These are phyloP conservation scores for Thunnus thynnus DNA, from an alignment of 2,113 vertebrate genomes.

Conservation along the genomic window DNA sequence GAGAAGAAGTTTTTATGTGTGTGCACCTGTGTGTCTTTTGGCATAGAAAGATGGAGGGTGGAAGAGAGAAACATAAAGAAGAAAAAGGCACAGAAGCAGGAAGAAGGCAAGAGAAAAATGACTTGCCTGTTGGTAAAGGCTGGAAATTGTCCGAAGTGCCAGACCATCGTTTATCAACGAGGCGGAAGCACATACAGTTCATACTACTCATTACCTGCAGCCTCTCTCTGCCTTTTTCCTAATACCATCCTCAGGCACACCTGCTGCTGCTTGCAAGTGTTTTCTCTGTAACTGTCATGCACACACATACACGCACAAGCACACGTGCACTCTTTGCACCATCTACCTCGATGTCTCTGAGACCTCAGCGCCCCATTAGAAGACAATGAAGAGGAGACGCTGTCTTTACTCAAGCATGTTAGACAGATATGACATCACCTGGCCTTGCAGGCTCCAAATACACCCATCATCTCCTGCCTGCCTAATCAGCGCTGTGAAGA, in stretches of 20 bases:
- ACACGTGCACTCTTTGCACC: background rate
- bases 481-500: constrained; percentile 55
- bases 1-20: background rate
- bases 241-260: constrained; percentile 55
- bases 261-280: constrained; percentile 28
- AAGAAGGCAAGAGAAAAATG: constrained; percentile 56
- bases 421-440: constrained; percentile 59
- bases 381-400: constrained; percentile 56
- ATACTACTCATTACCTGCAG: constrained; percentile 56
- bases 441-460: constrained; percentile 57
- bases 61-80: background rate
- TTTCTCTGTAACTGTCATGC: constrained; percentile 23
- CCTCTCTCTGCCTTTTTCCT: constrained; percentile 38
- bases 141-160: constrained; percentile 63
- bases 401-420: constrained; percentile 66
- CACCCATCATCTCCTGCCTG: constrained; percentile 67
- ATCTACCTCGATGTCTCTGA: constrained; percentile 37
- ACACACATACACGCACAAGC: background rate
- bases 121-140: constrained; percentile 54
- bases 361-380: constrained; percentile 63
- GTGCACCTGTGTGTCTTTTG: background rate
- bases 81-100: constrained; percentile 12
- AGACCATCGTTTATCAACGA: constrained; percentile 61
- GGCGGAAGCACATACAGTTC: constrained; percentile 41
- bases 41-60: constrained; percentile 15